phyloP scores from a whole-genome alignment of 2,888 invertebrate genomes.

The Leptinotarsa juncta region DNA sequence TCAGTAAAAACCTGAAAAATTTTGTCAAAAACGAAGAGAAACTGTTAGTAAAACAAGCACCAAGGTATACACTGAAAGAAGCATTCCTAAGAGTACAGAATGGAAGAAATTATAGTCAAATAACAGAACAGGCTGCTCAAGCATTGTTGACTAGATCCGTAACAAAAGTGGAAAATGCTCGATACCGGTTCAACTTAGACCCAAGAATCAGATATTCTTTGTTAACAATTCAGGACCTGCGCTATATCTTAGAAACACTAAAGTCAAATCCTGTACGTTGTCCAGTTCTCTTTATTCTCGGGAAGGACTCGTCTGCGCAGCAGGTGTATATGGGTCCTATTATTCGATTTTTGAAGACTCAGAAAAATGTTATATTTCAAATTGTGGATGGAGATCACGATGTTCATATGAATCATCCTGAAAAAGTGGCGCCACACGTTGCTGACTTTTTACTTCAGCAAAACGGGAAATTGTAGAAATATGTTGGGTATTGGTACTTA shows the following conservation, averaged over 20 bases:
- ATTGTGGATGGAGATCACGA: slow-evolving; percentile 72
- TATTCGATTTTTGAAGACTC: slow-evolving; percentile 51
- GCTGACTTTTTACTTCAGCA: slow-evolving; percentile 54
- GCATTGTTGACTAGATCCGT: slow-evolving; percentile 65
- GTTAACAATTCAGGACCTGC: slow-evolving; percentile 58
- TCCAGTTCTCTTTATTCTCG: slow-evolving; percentile 61
- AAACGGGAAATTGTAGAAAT: slow-evolving; percentile 52
- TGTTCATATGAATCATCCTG: slow-evolving; percentile 72
- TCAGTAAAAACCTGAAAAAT: slow-evolving; percentile 62
- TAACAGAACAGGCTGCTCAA: slow-evolving; percentile 67
- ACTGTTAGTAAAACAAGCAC: slow-evolving; percentile 47
- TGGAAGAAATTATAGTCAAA: slow-evolving; percentile 58
- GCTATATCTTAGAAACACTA: slow-evolving; percentile 59
- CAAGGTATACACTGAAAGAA: slow-evolving; percentile 65
- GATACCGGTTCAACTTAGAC: slow-evolving; percentile 71
- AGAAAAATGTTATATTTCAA: slow-evolving; percentile 54
- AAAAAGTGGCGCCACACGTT: slow-evolving; percentile 64
- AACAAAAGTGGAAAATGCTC: slow-evolving; percentile 55
- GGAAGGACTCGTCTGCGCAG: slow-evolving; percentile 45
- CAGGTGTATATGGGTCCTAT: slow-evolving; percentile 50
- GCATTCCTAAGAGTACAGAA: slow-evolving; percentile 66
- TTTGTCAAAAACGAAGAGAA: slow-evolving; percentile 58
- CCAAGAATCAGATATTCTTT: slow-evolving; percentile 65
- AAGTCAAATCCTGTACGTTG: slow-evolving; percentile 58
- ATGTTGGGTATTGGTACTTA: too few species aligned